Percentiles rank a stretch among this genome's conserved stretches.
These are phyloP conservation scores for Apantesis nais DNA, from an alignment of 2,888 invertebrate species.

Conservation along the genomic window DNA sequence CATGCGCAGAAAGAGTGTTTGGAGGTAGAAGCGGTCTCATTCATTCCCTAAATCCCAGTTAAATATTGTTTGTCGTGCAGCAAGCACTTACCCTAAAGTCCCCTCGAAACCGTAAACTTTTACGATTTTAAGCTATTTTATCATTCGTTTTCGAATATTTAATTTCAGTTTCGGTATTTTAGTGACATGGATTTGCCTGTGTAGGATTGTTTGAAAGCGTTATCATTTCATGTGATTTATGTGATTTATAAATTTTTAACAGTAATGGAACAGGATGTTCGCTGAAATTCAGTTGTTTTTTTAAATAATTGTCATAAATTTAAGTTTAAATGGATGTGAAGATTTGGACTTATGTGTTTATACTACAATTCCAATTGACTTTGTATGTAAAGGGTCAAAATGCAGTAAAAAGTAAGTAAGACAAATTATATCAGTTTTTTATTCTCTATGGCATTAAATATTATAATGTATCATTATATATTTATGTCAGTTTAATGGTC, in stretches of 20 bases:
- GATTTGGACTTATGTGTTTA: slow-evolving; percentile 68
- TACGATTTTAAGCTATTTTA: slow-evolving; percentile 46
- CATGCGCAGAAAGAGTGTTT: slow-evolving; percentile 66
- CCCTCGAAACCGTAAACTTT: slow-evolving; percentile 55
- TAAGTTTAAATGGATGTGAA: slow-evolving; percentile 80
- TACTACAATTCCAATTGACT: slow-evolving; percentile 63
- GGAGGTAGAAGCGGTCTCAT: slow-evolving; percentile 55
- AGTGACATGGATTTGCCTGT: slow-evolving; percentile 22
- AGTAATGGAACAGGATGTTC: slow-evolving; percentile 78
- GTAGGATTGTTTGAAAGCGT: slow-evolving; percentile 1
- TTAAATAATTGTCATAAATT: slow-evolving; percentile 60
- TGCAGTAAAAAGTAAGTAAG: slow-evolving; percentile 66
- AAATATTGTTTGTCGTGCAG: slow-evolving; percentile 48
- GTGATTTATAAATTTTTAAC: slow-evolving; percentile 40
- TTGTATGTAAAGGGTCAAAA: slow-evolving; percentile 63
- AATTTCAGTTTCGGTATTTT: background rate
- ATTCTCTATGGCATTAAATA: background rate
- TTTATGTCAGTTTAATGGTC: background rate
- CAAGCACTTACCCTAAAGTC: slow-evolving; percentile 48
- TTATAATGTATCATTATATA: background rate
- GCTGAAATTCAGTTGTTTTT: slow-evolving; percentile 55
- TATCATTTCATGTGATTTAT: slow-evolving; percentile 22
- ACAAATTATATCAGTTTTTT: background rate
- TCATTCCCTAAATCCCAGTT: slow-evolving; percentile 69
- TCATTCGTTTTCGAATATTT: background rate